phyloP scores from a whole-genome alignment of 2,888 invertebrate genomes.

The Embidobia sp. region DNA sequence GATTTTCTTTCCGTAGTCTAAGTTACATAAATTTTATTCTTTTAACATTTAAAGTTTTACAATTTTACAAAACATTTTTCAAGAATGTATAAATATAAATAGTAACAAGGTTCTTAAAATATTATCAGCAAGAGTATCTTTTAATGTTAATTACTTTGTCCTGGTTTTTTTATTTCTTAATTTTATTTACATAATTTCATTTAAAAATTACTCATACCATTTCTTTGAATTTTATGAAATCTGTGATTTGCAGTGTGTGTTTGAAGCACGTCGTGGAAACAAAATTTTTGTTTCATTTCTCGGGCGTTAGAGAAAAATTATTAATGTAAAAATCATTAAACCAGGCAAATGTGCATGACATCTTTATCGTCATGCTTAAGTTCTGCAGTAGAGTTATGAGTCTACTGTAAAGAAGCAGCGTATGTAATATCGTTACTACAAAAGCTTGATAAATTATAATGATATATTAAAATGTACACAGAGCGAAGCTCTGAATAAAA shows the following conservation, averaged over 20 bases:
- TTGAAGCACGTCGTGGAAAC: neutral
- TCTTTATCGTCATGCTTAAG: conserved; percentile 37
- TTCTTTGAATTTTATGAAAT: neutral
- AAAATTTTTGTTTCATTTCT: conserved; percentile 2
- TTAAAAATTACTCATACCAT: too few species aligned
- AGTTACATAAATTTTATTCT: too few species aligned
- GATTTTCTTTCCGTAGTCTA: too few species aligned
- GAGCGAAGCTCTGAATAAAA: neutral
- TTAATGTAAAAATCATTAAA: conserved; percentile 22
- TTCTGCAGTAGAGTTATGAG: conserved; percentile 23
- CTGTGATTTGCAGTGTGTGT: neutral
- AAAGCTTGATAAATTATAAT: conserved; percentile 4
- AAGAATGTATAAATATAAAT: too few species aligned
- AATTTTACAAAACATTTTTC: too few species aligned
- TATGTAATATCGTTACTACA: conserved; percentile 1
- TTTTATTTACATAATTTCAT: too few species aligned
- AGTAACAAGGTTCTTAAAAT: too few species aligned
- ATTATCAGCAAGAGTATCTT: too few species aligned
- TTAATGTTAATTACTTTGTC: too few species aligned
- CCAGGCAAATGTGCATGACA: conserved; percentile 36
- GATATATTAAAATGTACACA: neutral
- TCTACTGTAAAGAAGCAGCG: conserved; percentile 12
- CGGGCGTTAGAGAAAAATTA: conserved; percentile 4
- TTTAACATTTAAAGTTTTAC: too few species aligned
- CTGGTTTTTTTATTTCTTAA: too few species aligned